Percentiles rank a stretch among this genome's conserved stretches.
These are phyloP conservation scores for Acanthopagrus latus DNA, from an alignment of 2,797 vertebrate species.

Conservation along the genomic window DNA sequence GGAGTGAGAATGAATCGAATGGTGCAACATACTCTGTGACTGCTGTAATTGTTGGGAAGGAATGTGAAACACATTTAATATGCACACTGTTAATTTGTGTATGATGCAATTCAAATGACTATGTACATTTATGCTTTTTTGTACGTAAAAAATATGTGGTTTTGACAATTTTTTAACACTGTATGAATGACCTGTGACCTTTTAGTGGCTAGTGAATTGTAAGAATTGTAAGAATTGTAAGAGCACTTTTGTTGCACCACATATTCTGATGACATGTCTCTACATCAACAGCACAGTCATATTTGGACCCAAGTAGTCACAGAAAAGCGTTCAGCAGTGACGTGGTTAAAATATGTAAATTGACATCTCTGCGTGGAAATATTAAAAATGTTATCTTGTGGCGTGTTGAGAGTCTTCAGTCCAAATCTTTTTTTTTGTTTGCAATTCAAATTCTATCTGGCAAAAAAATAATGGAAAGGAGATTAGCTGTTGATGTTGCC, in stretches of 20 bases:
- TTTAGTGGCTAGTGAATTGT: neutral
- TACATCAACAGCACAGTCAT: constrained; percentile 9
- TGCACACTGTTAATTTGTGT: neutral
- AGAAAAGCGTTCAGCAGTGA: neutral
- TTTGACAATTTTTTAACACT: too few relatives aligned
- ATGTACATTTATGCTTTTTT: too few relatives aligned
- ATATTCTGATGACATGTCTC: neutral
- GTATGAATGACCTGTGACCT: too few relatives aligned
- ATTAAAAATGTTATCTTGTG: constrained; percentile 13
- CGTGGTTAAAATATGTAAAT: constrained; percentile 26
- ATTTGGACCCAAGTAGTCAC: neutral
- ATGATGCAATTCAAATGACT: neutral
- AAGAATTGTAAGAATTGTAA: too few relatives aligned
- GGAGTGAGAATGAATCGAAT: constrained; percentile 5
- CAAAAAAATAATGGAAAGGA: constrained; percentile 54
- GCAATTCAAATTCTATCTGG: constrained; percentile 64
- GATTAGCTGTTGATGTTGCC: constrained; percentile 66
- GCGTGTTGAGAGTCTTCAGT: constrained; percentile 17
- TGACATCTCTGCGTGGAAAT: constrained; percentile 5
- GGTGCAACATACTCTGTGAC: neutral
- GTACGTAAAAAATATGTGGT: too few relatives aligned
- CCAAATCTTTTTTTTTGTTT: constrained; percentile 55
- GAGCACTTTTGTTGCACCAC: neutral
- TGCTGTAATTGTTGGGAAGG: neutral
- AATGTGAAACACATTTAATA: neutral